A percentile compares a stretch with the other conserved stretches of the same genome.
Conservation (phyloP, 2,797 vertebrate species). For the Oophaga sylvatica region DNA sequence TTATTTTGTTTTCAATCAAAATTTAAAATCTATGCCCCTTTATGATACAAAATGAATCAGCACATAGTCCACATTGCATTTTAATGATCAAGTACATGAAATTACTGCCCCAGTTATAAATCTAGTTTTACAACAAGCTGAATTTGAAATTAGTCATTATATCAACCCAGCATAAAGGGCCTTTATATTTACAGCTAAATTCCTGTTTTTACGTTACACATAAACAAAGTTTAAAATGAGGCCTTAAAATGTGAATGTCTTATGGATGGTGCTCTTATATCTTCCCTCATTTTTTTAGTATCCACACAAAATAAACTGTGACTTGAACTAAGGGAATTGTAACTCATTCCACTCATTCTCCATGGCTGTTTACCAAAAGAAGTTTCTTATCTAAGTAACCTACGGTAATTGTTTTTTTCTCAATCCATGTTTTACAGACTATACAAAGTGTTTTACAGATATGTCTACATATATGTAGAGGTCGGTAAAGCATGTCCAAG, state of each 20-base stretch:
- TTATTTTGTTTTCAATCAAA: conserved; percentile 50
- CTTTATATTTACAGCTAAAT: conserved; percentile 59
- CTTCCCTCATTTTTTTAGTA: conserved; percentile 60
- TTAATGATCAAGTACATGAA: conserved; percentile 50
- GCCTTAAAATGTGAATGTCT: conserved; percentile 59
- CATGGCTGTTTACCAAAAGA: conserved; percentile 46
- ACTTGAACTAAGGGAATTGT: conserved; percentile 49
- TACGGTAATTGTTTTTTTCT: not conserved
- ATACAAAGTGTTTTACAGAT: not conserved
- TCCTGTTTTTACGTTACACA: conserved; percentile 55
- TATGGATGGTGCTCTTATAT: conserved; percentile 56
- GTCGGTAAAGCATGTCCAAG: not conserved
- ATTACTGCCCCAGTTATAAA: conserved; percentile 56
- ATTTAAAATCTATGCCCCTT: conserved; percentile 31
- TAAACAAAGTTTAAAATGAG: conserved; percentile 61
- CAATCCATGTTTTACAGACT: not conserved
- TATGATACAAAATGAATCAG: conserved; percentile 55
- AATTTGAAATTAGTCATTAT: conserved; percentile 62
- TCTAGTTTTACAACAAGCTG: conserved; percentile 58
- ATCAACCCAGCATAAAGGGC: conserved; percentile 55
- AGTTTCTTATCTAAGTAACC: not conserved
- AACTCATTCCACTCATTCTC: conserved; percentile 41
- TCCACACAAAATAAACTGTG: conserved; percentile 52
- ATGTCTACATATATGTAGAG: not conserved
- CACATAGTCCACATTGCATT: conserved; percentile 52